Percentiles rank a stretch among this genome's conserved stretches.
phyloP scores from a whole-genome alignment of 2,888 invertebrate species.

The Agrochola circellaris region DNA sequence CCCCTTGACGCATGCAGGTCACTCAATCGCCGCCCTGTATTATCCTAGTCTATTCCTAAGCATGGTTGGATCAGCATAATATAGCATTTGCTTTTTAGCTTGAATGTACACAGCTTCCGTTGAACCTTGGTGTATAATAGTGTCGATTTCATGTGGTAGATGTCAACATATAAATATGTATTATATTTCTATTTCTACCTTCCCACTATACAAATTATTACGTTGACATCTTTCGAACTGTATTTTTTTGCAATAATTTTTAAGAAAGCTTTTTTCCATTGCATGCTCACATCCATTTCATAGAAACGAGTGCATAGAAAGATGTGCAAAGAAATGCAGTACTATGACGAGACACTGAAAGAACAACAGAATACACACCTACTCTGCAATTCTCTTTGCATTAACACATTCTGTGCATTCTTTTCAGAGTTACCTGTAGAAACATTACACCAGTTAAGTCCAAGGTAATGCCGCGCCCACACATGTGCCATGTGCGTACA shows the following conservation, averaged over 20 bases:
- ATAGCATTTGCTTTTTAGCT: slow-evolving; percentile 34
- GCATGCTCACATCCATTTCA: slow-evolving; percentile 72
- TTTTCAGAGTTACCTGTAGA: slow-evolving; percentile 89
- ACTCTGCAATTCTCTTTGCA: slow-evolving; percentile 83
- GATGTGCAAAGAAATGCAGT: slow-evolving; percentile 89
- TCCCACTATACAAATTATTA: slow-evolving; percentile 45
- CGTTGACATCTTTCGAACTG: slow-evolving; percentile 76
- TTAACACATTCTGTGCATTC: slow-evolving; percentile 88
- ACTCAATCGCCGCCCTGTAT: no score
- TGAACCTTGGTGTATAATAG: slow-evolving; percentile 49
- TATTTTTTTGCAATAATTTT: slow-evolving; percentile 86
- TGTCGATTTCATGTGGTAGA: slow-evolving; percentile 63
- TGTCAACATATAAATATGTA: slow-evolving; percentile 50
- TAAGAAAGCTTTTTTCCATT: slow-evolving; percentile 72
- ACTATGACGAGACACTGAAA: slow-evolving; percentile 65
- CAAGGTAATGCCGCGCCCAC: slow-evolving; percentile 69
- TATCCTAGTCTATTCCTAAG: not conserved
- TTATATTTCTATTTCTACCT: slow-evolving; percentile 38
- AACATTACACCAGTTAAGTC: slow-evolving; percentile 69
- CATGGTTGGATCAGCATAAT: slow-evolving; percentile 11
- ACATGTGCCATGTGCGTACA: slow-evolving; percentile 48
- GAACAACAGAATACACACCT: slow-evolving; percentile 62
- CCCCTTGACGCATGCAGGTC: no score
- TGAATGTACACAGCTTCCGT: slow-evolving; percentile 31
- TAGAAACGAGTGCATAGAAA: slow-evolving; percentile 89